Conservation (phyloP, 2,797 vertebrate genomes). For the Dipus sagitta region DNA sequence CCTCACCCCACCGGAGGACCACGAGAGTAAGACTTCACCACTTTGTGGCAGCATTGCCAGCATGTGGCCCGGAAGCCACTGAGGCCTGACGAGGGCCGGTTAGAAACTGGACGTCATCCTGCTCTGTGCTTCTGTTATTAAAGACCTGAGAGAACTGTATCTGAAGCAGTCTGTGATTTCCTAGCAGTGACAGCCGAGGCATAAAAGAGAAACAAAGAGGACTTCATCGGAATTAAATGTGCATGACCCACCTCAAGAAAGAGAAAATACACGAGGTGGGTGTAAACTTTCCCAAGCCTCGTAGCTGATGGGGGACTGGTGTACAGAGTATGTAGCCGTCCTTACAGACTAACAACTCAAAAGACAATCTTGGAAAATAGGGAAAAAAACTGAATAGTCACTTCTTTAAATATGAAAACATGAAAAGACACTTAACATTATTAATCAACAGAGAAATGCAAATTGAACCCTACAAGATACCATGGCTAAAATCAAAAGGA, state of each 20-base stretch:
- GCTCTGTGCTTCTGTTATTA: background rate
- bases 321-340: background rate
- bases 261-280: background rate
- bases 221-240: constrained; percentile 25
- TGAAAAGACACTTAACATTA: background rate
- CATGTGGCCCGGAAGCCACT: constrained; percentile 47
- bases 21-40: constrained; percentile 54
- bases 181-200: background rate
- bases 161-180: background rate
- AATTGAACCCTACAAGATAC: background rate
- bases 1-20: constrained; percentile 9
- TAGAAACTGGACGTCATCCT: constrained; percentile 23
- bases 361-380: constrained; percentile 8
- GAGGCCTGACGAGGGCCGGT: background rate
- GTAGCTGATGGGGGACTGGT: background rate
- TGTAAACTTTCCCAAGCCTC: background rate
- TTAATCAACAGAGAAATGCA: constrained; percentile 13
- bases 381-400: background rate
- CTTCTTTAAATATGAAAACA: constrained; percentile 30
- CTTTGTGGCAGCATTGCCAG: constrained; percentile 44
- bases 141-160: constrained; percentile 28
- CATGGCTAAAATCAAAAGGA: background rate
- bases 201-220: background rate
- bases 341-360: background rate
- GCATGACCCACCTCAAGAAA: background rate